Evolutionary conservation across 1,140 invertebrate genomes (phyloP), one percentile per base, ranked within the genome.

Genomic region (Phocides pigmalion): DNA sequence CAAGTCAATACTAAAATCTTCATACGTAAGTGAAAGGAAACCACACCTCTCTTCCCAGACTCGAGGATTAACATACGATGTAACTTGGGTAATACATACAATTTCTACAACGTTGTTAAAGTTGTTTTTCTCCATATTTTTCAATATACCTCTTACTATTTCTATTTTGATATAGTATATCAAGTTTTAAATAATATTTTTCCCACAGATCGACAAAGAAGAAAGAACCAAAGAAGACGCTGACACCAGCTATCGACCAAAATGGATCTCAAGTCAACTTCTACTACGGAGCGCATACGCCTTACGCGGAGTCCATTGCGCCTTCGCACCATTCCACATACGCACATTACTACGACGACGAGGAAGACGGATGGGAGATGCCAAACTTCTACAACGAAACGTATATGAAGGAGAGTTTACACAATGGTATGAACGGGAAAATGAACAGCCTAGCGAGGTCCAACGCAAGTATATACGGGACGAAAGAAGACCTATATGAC

Each of bases 351-450:
- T 98, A 98, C 76, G 96, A 97, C 84, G 97, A 98, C 72, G 98
- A 98, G 82, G 98, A 98, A 82, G 97, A 98, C 71, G 97, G 97
- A 9, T 98, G 97, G 97, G 97, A 98, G 82, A 98, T 98, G 97
- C 97, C 98, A 0, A 98, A 98, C 87, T 98, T 98, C 86, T 98
- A 98, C 87, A 98, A 98, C 89, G 97, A 98, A 92, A 98, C 97
- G 12, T 98, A 98, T 77, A 98, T 98, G 97, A 98, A 98, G 93
- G 96, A 97, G 93, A 97, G 96, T 90, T 92, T 97, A 32, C 95
- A 96, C 84, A 96, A 95, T 76, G 95, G 94, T 3, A 92, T 93
- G 73, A 94, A 94, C 66, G 89, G 89, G 0, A 97, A 97, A 82
- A 96, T 97, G 96, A 98, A 97, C 90, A 97, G 96, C 89, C 93